Conservation (phyloP, 2,113 vertebrate genomes). For the Spermophilus dauricus region DNA sequence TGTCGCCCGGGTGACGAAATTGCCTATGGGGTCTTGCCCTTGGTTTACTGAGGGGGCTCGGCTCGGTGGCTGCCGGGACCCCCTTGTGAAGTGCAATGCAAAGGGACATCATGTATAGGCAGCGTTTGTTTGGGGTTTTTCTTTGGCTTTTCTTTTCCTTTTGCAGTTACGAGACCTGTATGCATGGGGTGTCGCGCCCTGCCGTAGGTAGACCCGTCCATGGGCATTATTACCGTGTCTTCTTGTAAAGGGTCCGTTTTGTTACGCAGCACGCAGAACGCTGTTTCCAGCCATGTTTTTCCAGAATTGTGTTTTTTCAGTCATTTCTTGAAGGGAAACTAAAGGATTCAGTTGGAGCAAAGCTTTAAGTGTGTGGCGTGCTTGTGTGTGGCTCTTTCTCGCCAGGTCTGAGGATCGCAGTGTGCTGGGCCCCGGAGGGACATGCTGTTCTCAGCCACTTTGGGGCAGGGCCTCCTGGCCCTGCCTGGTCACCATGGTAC, state of each 20-base stretch:
- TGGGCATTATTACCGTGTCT: conserved; percentile 96
- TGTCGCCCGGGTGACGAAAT: background rate
- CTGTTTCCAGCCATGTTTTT: conserved; percentile 89
- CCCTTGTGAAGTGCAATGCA: conserved; percentile 90
- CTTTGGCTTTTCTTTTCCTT: conserved; percentile 90
- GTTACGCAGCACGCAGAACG: conserved; percentile 91
- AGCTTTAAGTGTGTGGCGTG: conserved; percentile 72
- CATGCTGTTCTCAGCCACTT: accelerated
- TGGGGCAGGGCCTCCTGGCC: background rate
- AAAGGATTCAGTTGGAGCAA: conserved; percentile 77
- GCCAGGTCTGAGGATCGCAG: conserved; percentile 54
- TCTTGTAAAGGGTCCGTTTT: conserved; percentile 90
- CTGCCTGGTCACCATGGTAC: background rate
- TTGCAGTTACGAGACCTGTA: conserved; percentile 89
- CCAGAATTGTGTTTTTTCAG: conserved; percentile 87
- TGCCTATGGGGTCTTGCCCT: conserved; percentile 75
- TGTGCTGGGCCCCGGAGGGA: background rate
- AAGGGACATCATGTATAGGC: conserved; percentile 92
- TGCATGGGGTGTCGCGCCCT: conserved; percentile 94
- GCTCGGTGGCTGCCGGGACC: conserved; percentile 61
- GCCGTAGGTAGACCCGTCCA: conserved; percentile 94
- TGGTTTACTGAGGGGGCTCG: conserved; percentile 76
- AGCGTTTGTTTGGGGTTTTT: conserved; percentile 84
- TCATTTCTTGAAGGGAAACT: conserved; percentile 88
- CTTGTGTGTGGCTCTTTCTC: conserved; percentile 73